phyloP scores from a whole-genome alignment of 2,888 invertebrate species.

The Ypsolopha sequella region DNA sequence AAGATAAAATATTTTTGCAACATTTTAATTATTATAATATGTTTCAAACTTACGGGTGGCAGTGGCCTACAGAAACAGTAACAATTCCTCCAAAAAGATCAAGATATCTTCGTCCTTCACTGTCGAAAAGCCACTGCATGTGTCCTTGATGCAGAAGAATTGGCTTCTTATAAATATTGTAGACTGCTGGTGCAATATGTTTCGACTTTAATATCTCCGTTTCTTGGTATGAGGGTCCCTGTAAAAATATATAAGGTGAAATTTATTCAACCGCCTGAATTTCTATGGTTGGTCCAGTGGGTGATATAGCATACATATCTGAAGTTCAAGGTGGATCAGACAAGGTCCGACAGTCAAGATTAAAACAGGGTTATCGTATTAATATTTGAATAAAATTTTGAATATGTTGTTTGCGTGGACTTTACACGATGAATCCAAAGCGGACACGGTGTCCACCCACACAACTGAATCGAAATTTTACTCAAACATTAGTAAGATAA shows the following conservation, averaged over 20 bases:
- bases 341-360: no score
- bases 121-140: slow-evolving; percentile 95
- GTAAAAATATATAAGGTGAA: slow-evolving; percentile 5
- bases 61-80: slow-evolving; percentile 97
- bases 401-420: no score
- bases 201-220: slow-evolving; percentile 70
- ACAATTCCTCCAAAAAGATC: slow-evolving; percentile 98
- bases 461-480: no score
- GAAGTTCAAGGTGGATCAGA: no score
- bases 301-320: no score
- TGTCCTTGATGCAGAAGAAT: slow-evolving; percentile 87
- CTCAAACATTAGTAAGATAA: no score
- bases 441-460: no score
- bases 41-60: slow-evolving; percentile 93
- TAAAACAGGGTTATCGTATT: no score
- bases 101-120: slow-evolving; percentile 86
- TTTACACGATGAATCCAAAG: no score
- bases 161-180: slow-evolving; percentile 84
- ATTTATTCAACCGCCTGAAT: no score
- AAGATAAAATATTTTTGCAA: slow-evolving; percentile 73
- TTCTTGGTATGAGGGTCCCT: slow-evolving; percentile 75
- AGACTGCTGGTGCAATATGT: slow-evolving; percentile 79
- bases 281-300: no score
- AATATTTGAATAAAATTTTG: no score
- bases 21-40: background rate